Base-by-base conservation (phyloP, 2,113 vertebrate species). In the Petrocephalus microphthalmus region DNA sequence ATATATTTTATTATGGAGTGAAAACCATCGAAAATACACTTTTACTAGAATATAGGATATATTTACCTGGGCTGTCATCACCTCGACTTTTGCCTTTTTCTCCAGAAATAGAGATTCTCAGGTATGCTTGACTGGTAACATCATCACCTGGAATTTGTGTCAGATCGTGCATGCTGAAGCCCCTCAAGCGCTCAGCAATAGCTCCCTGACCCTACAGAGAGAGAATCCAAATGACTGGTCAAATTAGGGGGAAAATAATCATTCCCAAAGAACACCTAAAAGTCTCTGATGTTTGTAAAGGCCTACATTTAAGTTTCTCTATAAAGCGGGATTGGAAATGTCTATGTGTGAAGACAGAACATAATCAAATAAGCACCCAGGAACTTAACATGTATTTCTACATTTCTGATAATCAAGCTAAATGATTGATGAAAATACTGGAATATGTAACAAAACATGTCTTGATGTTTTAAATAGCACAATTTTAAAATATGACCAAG, bases 161-260 rank as follows among this genome's bases (percentile, higher is more conserved):
- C 90, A 97, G 88, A 67, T 97, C 97, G 22, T 97, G 96, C 95
- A 97, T 96, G 88, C 96, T 97, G 92, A 97, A 97, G 90, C 97
- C 97, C 64, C 96, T 92, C 81, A 97, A 91, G 17, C 96, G 96
- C 88, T 97, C 97, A 3, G 96, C 97, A 91, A 97, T 97, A 3
- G 96, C 97, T 88, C 96, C 97, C 92, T 97, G 97, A 88, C 97
- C 95, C 97, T 97, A 92, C 88, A 88, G 54, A 94, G 94, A 0
- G 67, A 87, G 13, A 78, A 54, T 53, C 6, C 10, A 5, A 42
- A 25, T 20, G 15, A 42, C 15, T 42, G 33, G 33, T 78, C 71
- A 42, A 42, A 78, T 42, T 78, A 78, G 33, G 29, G 17, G 37
- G 5, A 42, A 78, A 42, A 13, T 19, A 37, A 42, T 78, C 71